Base-by-base conservation (phyloP, 2,888 invertebrate species). In the Priocnemis perturbator region DNA sequence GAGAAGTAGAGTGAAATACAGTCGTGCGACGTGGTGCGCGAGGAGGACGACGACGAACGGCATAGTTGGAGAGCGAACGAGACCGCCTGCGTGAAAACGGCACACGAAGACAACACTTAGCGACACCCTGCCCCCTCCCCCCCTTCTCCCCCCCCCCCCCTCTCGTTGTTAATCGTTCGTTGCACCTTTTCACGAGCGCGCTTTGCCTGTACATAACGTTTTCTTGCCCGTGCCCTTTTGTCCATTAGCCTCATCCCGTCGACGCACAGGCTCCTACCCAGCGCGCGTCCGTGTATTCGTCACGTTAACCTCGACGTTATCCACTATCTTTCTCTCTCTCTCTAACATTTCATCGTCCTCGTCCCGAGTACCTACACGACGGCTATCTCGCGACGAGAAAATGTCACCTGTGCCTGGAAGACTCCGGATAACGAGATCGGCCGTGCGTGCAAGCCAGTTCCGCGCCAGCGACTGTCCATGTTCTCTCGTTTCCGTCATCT, bases 81-180 rank as follows among this genome's bases (percentile, higher is more conserved):
- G 74, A 72, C 75, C 76, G 81, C 76, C 74, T 77, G 79, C 77
- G 75, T 74, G 74, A 80, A 81, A 76, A 76, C 76, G 77, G 72
- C 74, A 71, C 69, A 70, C 73, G 79, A 84, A 84, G 83, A 83
- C 83, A 82, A 83, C 79, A 76, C 81, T 79, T 74, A 80, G 73
- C 75, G 81, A 84, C 84, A 81, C 82, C 83, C 83, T 81, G 81
- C 79, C 71, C 77, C n/a, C n/a, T n/a, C n/a, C n/a, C n/a, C n/a
- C n/a, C n/a, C n/a, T n/a, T n/a, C n/a, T n/a, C n/a, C n/a, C n/a
- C n/a, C n/a, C n/a, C n/a, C n/a, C n/a, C 37, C 37, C 63, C 74
- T 73, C 77, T 78, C 83, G 81, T 82, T 83, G 84, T 85, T 85
- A 85, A 85, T 85, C 85, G 85, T 84, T 84, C 81, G 84, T 82